Evolutionary conservation across 2,113 vertebrate genomes (phyloP), one percentile per base, ranked within the genome.

Genomic region (Microcebus murinus): DNA sequence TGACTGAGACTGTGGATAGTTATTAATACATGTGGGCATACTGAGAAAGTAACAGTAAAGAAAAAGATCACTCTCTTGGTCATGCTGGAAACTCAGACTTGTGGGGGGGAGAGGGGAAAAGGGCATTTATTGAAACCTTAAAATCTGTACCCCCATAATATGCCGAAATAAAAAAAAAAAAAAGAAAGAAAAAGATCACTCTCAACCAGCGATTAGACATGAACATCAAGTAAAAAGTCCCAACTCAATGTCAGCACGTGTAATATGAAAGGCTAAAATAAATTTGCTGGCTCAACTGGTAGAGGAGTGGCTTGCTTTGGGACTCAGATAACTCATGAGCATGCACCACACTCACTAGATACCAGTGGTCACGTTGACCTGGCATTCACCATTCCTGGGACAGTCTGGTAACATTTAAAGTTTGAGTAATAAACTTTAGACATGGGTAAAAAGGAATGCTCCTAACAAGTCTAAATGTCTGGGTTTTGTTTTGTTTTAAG

Each of bases 241-340:
- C 21, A 25, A 39, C 48, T 65, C 23, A 79, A 14, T 76, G 12
- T 63, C 80, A 76, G 10, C 4, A 57, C 71, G 1, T 29, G 3
- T 91, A 85, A 36, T 65, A 18, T 21, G 29, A 76, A 95, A 90
- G 31, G 12, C 57, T 88, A 79, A 87, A 90, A 91, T 83, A 84
- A 91, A 84, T 88, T 14, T 80, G 36, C 36, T 34, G 93, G 61
- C 23, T 83, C 65, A 74, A 34, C 23, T 76, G 71, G 20, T 21
- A 67, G n/a, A 71, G 20, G 6, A 15, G 15, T n/a, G 13, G 27
- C 29, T 81, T n/a, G 36, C 50, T 57, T 67, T 48, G 34, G 29
- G 23, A 39, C 34, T 27, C 31, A 42, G n/a, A 52, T 17, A 77
- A 80, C 59, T 63, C 70, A 76, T 10, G 23, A 2, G 20, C 34